These are phyloP conservation scores for Microvelia longipes DNA, from an alignment of 1,140 invertebrate genomes.

Conservation along the genomic window DNA sequence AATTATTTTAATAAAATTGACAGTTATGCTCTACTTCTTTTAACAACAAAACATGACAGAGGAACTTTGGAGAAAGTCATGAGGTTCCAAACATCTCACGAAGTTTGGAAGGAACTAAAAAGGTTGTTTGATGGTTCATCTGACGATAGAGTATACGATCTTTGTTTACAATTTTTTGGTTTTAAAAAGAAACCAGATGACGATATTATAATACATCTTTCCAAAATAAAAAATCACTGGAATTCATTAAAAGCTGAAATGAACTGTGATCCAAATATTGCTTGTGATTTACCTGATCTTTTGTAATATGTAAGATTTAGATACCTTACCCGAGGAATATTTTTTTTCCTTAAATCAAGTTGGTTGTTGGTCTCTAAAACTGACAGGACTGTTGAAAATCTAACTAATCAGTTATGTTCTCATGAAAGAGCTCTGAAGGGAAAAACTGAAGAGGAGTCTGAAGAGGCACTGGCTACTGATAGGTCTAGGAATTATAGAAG, in stretches of 20 bases:
- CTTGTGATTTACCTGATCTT: not conserved
- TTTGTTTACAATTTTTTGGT: not conserved
- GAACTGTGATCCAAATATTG: not conserved
- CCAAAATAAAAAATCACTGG: not conserved
- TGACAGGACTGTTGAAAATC: not conserved
- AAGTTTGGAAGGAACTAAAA: not conserved
- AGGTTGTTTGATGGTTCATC: not conserved
- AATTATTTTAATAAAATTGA: not conserved
- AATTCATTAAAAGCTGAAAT: not conserved
- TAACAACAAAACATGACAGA: not conserved
- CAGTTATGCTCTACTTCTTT: not conserved
- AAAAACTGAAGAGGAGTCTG: not conserved
- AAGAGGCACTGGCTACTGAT: not conserved
- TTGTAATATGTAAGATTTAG: not conserved
- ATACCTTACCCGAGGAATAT: slow-evolving; percentile 1
- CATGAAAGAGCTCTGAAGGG: not conserved
- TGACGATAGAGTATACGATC: not conserved
- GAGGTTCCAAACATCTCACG: not conserved
- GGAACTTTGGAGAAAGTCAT: not conserved
- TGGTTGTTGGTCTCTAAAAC: not conserved
- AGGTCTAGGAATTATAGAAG: not conserved
- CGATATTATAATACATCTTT: not conserved
- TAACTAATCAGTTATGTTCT: not conserved
- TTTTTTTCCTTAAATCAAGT: not conserved
- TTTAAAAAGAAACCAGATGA: not conserved